Conservation (phyloP, 2,888 invertebrate genomes). For the Spodoptera picta region DNA sequence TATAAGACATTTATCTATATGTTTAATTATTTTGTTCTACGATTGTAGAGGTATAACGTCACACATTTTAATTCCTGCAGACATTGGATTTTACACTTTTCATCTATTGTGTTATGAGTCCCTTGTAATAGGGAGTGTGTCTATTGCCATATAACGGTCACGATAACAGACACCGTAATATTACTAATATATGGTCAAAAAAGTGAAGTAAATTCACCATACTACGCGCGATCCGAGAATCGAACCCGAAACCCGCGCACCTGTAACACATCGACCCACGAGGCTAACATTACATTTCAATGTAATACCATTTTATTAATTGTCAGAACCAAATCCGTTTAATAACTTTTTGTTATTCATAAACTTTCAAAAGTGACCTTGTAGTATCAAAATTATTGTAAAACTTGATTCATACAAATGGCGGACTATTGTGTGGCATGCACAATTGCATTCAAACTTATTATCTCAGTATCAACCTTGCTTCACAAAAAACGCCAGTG, state of each 20-base stretch:
- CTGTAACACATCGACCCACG: too few species aligned
- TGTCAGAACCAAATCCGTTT: too few species aligned
- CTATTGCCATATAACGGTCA: not conserved
- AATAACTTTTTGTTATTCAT: constrained; percentile 9
- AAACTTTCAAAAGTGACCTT: constrained; percentile 51
- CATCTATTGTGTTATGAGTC: not conserved
- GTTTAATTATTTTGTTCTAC: too few species aligned
- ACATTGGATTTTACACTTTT: not conserved
- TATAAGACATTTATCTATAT: too few species aligned
- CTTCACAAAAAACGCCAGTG: constrained; percentile 12
- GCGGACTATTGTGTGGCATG: constrained; percentile 36
- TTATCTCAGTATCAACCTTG: constrained; percentile 53
- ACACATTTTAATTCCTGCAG: too few species aligned
- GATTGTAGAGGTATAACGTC: too few species aligned
- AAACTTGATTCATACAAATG: constrained; percentile 21
- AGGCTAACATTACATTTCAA: too few species aligned
- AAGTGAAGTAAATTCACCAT: too few species aligned
- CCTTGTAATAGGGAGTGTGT: too few species aligned
- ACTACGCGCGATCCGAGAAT: too few species aligned
- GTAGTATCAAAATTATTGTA: constrained; percentile 42
- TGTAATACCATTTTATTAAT: constrained; percentile 8
- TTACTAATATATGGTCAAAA: not conserved
- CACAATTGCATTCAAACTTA: constrained; percentile 43
- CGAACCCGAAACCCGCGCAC: too few species aligned
- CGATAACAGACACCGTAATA: constrained; percentile 16